phyloP scores from a whole-genome alignment of 2,888 invertebrate species.

The Eupeodes luniger region DNA sequence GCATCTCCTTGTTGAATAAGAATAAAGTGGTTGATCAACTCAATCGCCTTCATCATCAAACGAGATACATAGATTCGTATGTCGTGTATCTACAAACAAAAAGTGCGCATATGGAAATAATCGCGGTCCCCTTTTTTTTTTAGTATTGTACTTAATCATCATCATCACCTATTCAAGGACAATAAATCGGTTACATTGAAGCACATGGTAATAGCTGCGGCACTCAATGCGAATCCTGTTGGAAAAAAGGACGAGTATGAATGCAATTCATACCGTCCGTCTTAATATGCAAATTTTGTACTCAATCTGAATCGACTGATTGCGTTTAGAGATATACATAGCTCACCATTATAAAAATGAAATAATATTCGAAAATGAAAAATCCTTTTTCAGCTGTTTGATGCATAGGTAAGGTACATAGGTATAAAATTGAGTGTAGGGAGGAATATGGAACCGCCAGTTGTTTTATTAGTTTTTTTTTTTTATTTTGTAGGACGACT shows the following conservation, averaged over 20 bases:
- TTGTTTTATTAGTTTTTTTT: background rate
- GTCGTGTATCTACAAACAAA: background rate
- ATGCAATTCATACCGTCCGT: slow-evolving; percentile 61
- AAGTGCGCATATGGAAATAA: slow-evolving; percentile 54
- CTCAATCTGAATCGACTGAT: slow-evolving; percentile 62
- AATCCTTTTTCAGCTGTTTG: slow-evolving; percentile 68
- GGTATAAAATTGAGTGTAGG: slow-evolving; percentile 46
- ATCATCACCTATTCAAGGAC: slow-evolving; percentile 73
- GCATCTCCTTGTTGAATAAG: slow-evolving; percentile 43
- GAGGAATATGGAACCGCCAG: slow-evolving; percentile 36
- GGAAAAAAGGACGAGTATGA: slow-evolving; percentile 18
- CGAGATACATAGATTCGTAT: background rate
- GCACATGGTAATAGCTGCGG: slow-evolving; percentile 51
- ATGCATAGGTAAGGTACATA: slow-evolving; percentile 15
- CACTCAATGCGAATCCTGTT: slow-evolving; percentile 27
- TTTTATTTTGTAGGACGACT: slow-evolving; percentile 38
- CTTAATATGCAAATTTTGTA: slow-evolving; percentile 70
- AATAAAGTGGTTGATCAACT: slow-evolving; percentile 46
- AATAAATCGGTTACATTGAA: slow-evolving; percentile 67
- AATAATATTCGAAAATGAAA: slow-evolving; percentile 38
- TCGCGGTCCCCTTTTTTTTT: slow-evolving; percentile 23
- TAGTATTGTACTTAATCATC: slow-evolving; percentile 49
- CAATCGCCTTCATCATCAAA: slow-evolving; percentile 20
- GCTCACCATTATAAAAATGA: slow-evolving; percentile 54
- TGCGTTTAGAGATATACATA: slow-evolving; percentile 53